phyloP scores from a whole-genome alignment of 2,797 vertebrate genomes.

The Sebastiscus tertius region DNA sequence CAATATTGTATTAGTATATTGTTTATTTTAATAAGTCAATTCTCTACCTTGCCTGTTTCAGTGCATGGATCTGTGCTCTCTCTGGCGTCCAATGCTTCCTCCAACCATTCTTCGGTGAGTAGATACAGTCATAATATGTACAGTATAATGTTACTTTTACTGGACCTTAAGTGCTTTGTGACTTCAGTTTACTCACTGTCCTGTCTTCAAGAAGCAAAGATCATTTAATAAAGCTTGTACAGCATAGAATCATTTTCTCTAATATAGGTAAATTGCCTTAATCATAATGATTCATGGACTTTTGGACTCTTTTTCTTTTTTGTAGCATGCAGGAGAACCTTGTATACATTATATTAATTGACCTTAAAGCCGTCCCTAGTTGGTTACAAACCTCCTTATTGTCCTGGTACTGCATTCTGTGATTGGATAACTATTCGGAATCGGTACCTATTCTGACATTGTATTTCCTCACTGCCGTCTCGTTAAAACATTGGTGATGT shows the following conservation, averaged over 20 bases:
- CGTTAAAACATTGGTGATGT: not conserved
- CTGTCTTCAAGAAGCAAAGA: not conserved
- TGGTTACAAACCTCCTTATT: not conserved
- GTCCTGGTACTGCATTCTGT: no score
- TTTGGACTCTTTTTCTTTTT: not conserved
- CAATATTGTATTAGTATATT: not conserved
- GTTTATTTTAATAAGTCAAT: not conserved
- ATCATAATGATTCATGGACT: not conserved
- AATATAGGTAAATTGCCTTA: not conserved
- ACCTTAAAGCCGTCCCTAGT: not conserved
- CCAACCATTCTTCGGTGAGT: constrained; percentile 97
- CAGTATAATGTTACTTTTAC: not conserved
- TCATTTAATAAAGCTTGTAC: not conserved
- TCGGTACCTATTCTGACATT: not conserved
- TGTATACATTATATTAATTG: not conserved
- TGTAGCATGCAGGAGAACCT: not conserved
- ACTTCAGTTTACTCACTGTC: not conserved
- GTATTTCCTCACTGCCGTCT: not conserved
- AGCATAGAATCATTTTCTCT: not conserved
- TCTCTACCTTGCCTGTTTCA: constrained; percentile 66
- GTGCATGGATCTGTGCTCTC: constrained; percentile 97
- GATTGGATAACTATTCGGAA: not conserved
- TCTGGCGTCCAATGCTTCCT: constrained; percentile 95
- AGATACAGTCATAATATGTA: not conserved
- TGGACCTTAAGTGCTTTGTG: not conserved